Evolutionary conservation across 2,888 invertebrate species (phyloP), one percentile per base, ranked within the genome.

Genomic region (Acleris holmiana): DNA sequence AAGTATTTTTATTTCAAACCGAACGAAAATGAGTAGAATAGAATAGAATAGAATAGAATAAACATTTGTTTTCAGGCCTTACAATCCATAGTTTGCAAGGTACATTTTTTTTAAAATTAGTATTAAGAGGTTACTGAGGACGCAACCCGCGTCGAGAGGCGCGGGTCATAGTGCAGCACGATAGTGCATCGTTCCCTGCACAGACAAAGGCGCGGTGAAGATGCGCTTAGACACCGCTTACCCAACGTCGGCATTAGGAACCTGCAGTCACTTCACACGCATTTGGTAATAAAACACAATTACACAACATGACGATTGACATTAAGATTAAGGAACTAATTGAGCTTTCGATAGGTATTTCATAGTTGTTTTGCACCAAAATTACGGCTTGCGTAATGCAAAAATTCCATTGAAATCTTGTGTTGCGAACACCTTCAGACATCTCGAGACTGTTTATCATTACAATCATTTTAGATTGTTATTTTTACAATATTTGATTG

Each of bases 251-350:
- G 70, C 78, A 76, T 78, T 80, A n/a, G n/a, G n/a, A n/a, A 80
- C 29, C 19, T 44, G 46, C 62, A 57, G 29, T 35, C 57, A 15
- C 81, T 72, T 73, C 75, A 84, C 17, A 44, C 79, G 78, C 82
- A 83, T 86, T 86, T 85, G 77, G 81, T 80, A 89, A 88, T 86
- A 88, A 86, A 85, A 85, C 80, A 81, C 67, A 67, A 77, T 90
- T 89, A 79, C 84, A 73, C 80, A 88, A 90, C 78, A 70, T 75
- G 72, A 79, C 86, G 79, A 88, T 89, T 89, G 90, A 88, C 89
- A 90, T 90, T 80, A 79, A 80, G 77, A 77, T 69, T 70, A 72
- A 77, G 78, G 75, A 73, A 77, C 75, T 74, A 73, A 66, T 73
- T 73, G 44, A 76, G 69, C 71, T 75, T 78, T 75, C 68, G 17